phyloP scores from a whole-genome alignment of 2,797 vertebrate species.

The Chromobotia macracanthus region DNA sequence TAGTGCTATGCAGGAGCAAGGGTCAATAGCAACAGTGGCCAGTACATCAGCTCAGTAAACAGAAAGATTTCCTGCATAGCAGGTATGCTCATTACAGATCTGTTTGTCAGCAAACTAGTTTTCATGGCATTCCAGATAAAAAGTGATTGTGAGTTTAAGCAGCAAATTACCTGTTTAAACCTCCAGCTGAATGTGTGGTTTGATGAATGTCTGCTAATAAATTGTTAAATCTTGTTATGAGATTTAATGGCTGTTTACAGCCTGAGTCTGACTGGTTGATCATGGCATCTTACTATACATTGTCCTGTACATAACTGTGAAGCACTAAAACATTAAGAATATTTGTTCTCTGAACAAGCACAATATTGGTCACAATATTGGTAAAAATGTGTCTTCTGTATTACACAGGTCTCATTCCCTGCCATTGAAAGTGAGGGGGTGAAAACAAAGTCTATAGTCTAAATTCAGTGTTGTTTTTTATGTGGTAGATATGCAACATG shows the following conservation, averaged over 20 bases:
- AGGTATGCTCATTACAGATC: constrained; percentile 49
- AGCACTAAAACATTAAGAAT: constrained; percentile 51
- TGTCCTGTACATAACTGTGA: too few species aligned
- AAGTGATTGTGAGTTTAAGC: constrained; percentile 30
- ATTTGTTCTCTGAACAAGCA: constrained; percentile 54
- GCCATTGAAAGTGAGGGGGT: constrained; percentile 39
- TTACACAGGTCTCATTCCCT: constrained; percentile 61
- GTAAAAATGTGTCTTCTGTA: constrained; percentile 62
- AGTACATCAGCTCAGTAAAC: constrained; percentile 48
- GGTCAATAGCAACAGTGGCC: constrained; percentile 52
- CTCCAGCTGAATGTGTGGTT: not conserved
- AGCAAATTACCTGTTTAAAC: constrained; percentile 6
- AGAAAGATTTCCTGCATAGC: constrained; percentile 34
- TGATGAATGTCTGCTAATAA: not conserved
- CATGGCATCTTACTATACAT: not conserved
- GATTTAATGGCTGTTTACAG: too few species aligned
- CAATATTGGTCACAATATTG: constrained; percentile 64
- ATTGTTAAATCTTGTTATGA: not conserved
- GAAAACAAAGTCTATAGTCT: constrained; percentile 46
- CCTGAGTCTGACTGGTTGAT: not conserved
- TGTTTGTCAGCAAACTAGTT: constrained; percentile 22
- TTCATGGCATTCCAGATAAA: constrained; percentile 47
- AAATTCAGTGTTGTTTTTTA: constrained; percentile 51
- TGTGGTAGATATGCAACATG: constrained; percentile 47
- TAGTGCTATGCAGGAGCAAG: constrained; percentile 46